phyloP scores from a whole-genome alignment of 2,797 vertebrate genomes.

The Atherinosoma microstoma region DNA sequence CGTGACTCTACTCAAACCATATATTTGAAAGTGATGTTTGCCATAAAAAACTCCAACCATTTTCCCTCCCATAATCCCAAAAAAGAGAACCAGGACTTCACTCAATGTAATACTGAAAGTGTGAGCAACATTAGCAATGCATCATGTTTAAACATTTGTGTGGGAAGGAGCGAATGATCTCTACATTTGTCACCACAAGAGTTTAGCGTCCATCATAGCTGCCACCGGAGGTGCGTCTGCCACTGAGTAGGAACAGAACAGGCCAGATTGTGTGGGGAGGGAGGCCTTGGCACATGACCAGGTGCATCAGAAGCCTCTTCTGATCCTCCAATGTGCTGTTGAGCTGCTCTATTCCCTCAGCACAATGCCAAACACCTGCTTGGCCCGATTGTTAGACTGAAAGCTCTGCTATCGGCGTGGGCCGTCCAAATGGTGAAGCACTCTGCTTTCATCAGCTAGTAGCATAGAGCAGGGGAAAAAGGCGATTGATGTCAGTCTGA shows the following conservation, averaged over 20 bases:
- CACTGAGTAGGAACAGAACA: slow-evolving; percentile 76
- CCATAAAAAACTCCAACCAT: background rate
- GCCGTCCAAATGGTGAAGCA: slow-evolving; percentile 59
- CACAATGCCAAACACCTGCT: slow-evolving; percentile 77
- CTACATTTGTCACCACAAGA: slow-evolving; percentile 78
- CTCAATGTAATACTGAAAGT: slow-evolving; percentile 54
- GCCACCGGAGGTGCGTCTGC: slow-evolving; percentile 79
- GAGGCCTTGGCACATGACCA: slow-evolving; percentile 76
- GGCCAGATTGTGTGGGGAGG: slow-evolving; percentile 81
- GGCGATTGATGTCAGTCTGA: slow-evolving; percentile 34
- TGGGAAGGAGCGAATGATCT: slow-evolving; percentile 75
- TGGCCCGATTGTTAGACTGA: slow-evolving; percentile 63
- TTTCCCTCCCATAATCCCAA: slow-evolving; percentile 16
- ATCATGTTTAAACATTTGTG: slow-evolving; percentile 75
- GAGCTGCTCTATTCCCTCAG: slow-evolving; percentile 71
- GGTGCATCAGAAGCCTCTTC: slow-evolving; percentile 75
- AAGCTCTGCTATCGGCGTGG: slow-evolving; percentile 54
- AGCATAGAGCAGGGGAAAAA: slow-evolving; percentile 26
- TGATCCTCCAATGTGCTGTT: slow-evolving; percentile 76
- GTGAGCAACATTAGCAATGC: slow-evolving; percentile 73
- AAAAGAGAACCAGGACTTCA: slow-evolving; percentile 41
- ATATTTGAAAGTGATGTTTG: slow-evolving; percentile 4
- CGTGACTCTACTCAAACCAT: slow-evolving; percentile 1
- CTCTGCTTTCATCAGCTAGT: slow-evolving; percentile 60
- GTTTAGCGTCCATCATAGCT: slow-evolving; percentile 73